Base-by-base conservation (phyloP, 2,797 vertebrate species). In the Brachymystax lenok region DNA sequence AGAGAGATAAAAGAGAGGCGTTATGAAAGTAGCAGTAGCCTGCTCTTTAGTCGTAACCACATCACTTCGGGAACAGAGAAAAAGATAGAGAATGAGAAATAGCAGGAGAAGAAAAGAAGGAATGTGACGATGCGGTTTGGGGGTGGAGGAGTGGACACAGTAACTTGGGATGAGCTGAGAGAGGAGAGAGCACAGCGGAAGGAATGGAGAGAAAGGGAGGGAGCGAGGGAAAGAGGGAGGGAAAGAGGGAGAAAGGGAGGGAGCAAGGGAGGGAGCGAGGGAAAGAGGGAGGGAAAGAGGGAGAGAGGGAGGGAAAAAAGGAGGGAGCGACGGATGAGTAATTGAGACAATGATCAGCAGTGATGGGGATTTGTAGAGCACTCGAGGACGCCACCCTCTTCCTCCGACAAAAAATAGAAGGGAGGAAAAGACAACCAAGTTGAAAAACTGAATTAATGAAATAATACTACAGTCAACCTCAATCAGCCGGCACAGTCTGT, bases 261-360 rank as follows among this genome's bases (percentile, higher is more conserved):
- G 79, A 84, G 79, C n/a, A 78, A 68, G 76, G 80, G 88, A 88
- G 68, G 80, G 69, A 74, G 75, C 1, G 12, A 24, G 3, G 7
- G n/a, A 0, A 54, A 21, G 70, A 71, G 76, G 71, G 78, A 80
- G 86, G 78, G 72, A 71, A 71, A 77, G 80, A 51, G 51, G 69
- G 88, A 92, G 13, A 5, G 64, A 30, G 64, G 27, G n/a, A 33
- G 13, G 1, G 63, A 27, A 30, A 88, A 82, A 88, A 84, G 21
- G 21, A 40, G 51, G 68, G 64, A 78, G 56, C 77, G 70, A 83
- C 74, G 78, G 88, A 84, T 90, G 88, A 91, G 92, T 92, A 94
- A 94, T 91, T 90, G 93, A 93, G 91, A 93, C 87, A 83, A 92
- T 93, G 92, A 94, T 94, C 86, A 91, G 90, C 91, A 89, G 89